Evolutionary conservation across 2,113 vertebrate genomes (phyloP), one percentile per base, ranked within the genome.

Genomic region (Nothocercus julius): DNA sequence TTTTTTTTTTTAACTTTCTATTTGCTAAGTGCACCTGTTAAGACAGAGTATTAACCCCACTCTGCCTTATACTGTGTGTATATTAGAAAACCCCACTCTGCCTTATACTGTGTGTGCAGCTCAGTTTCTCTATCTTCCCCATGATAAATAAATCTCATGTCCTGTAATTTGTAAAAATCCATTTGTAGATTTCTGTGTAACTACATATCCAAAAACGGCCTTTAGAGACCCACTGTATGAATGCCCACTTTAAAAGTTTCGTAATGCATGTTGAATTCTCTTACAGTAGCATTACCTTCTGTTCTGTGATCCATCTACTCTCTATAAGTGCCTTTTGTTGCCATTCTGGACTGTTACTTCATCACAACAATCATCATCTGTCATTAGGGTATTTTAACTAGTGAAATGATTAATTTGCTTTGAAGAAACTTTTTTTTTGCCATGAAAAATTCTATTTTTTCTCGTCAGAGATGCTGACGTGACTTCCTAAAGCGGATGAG

Each of bases 1-100:
- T 68, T 32, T 76, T 85, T 82, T 77, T 70, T 68, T 32, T 76
- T 66, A 80, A 38, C 70, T 34, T 58, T 61, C 74, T 72, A 27
- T 44, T 78, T 96, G 73, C 34, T 4, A 38, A 62, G 77, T 51
- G 44, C 76, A 94, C 82, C 91, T 96, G 82, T 82, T 96, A 92
- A 69, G 30, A 5, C 24, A n/a, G 36, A 47, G 85, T 0, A 7
- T 32, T 88, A 45, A 80, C 91, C 56, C 38, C 40, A 12, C 63
- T 74, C 49, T 63, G 85, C 91, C 81, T 94, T 79, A 61, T 28
- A 77, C 47, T 25, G n/a, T n/a, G n/a, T n/a, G n/a, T n/a, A n/a
- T n/a, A 36, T 8, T 36, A 36, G 36, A 36, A 36, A 45, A 80
- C 91, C 56, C 40, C 40, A 12, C 63, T 74, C 49, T 63, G 85